These are phyloP conservation scores for Paramuricea clavata DNA, from an alignment of 92 coral and sea anemone species.

Conservation along the genomic window DNA sequence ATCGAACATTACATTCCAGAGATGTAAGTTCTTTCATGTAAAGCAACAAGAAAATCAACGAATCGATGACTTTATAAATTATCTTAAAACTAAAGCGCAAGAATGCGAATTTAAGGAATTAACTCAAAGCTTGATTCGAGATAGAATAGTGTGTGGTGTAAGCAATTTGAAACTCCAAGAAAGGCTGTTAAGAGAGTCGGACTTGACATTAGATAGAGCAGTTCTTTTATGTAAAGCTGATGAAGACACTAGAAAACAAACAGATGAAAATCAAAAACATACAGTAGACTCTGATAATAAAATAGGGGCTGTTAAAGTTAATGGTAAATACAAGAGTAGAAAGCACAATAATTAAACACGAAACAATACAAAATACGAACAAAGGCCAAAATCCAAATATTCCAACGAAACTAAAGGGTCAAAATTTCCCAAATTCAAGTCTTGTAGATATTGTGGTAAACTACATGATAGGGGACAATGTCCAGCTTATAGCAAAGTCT, in stretches of 20 bases:
- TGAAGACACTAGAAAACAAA: constrained; percentile 25
- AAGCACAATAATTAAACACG: not conserved
- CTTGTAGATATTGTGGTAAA: constrained; percentile 12
- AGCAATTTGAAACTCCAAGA: not conserved
- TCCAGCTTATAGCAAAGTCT: constrained; percentile 25
- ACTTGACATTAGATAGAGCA: constrained; percentile 10
- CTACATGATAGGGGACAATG: not conserved
- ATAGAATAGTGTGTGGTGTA: constrained; percentile 54
- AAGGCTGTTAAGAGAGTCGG: constrained; percentile 9
- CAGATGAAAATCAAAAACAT: constrained; percentile 1
- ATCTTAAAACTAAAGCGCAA: constrained; percentile 42
- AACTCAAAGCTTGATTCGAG: constrained; percentile 51
- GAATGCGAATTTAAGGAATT: constrained; percentile 57
- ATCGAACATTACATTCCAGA: constrained; percentile 47
- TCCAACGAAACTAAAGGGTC: not conserved
- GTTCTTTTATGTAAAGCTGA: constrained; percentile 18
- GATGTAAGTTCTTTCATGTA: constrained; percentile 52
- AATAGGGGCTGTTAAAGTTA: not conserved
- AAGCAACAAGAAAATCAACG: constrained; percentile 54
- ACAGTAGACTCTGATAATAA: not conserved
- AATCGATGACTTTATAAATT: constrained; percentile 55
- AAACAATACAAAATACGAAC: not conserved
- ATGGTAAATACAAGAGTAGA: not conserved
- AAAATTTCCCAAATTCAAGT: not conserved
- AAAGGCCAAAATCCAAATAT: not conserved